phyloP scores from a whole-genome alignment of 37 sponge, comb jelly and placozoan species.

The Chondrosia reniformis region DNA sequence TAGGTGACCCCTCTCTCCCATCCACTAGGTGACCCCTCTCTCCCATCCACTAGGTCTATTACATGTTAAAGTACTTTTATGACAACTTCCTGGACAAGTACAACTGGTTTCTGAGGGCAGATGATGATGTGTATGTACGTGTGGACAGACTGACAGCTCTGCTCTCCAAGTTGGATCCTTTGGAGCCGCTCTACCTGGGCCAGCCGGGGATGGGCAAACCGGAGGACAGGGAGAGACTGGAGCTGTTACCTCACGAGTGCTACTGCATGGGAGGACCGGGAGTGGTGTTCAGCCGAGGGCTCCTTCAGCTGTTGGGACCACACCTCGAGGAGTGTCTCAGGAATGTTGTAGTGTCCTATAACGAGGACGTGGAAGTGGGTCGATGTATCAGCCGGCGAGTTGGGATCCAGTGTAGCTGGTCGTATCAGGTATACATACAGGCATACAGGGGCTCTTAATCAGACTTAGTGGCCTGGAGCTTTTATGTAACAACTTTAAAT shows the following conservation, averaged over 20 bases:
- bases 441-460: not conserved
- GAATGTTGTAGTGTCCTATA: constrained; percentile 21
- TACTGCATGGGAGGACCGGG: constrained; percentile 47
- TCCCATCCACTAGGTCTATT: constrained; percentile 12
- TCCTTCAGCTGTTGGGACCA: constrained; percentile 14
- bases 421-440: constrained; percentile 1
- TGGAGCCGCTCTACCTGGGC: constrained; percentile 4
- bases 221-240: constrained; percentile 26
- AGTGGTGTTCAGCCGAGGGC: constrained; percentile 16
- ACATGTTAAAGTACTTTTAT: constrained; percentile 34
- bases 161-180: constrained; percentile 8
- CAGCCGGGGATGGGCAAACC: constrained; percentile 28
- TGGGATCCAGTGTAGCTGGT: constrained; percentile 37
- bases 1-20: too few species aligned
- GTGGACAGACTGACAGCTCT: constrained; percentile 1
- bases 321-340: constrained; percentile 25
- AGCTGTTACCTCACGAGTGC: constrained; percentile 19
- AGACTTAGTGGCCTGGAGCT: too few species aligned
- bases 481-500: too few species aligned
- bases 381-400: constrained; percentile 30
- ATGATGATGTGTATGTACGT: constrained; percentile 35
- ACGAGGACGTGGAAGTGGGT: constrained; percentile 46
- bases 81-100: constrained; percentile 29
- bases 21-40: too few species aligned
- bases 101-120: constrained; percentile 44